Conservation (phyloP, 2,888 invertebrate species). For the Leptopilina myrica region DNA sequence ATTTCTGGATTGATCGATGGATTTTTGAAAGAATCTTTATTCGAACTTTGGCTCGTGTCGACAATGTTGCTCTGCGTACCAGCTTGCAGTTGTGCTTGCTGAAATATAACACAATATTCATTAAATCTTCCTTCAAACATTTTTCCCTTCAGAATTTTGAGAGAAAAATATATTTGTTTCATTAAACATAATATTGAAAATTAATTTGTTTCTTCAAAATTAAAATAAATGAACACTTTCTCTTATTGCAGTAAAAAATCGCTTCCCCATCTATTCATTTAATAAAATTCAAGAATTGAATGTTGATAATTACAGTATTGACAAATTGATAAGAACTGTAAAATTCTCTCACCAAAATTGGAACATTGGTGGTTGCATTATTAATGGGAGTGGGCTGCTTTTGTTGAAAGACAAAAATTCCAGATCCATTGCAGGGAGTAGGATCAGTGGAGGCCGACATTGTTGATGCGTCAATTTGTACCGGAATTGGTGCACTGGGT, state of each 20-base stretch:
- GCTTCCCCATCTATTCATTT: no score
- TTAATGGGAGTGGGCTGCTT: slow-evolving; percentile 75
- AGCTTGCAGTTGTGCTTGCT: slow-evolving; percentile 81
- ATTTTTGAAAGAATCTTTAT: slow-evolving; percentile 78
- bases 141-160: no score
- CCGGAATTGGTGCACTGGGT: slow-evolving; percentile 62
- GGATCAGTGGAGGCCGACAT: slow-evolving; percentile 70
- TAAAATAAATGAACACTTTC: no score
- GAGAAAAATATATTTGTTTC: no score
- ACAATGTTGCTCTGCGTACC: slow-evolving; percentile 80
- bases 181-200: no score
- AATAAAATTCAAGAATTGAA: no score
- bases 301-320: no score
- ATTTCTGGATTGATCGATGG: slow-evolving; percentile 82
- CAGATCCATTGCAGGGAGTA: slow-evolving; percentile 74
- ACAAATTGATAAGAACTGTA: no score
- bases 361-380: slow-evolving; percentile 80
- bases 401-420: slow-evolving; percentile 77
- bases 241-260: no score
- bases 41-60: slow-evolving; percentile 75
- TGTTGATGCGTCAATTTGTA: slow-evolving; percentile 65
- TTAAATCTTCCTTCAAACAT: neutral
- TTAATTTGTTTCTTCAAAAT: no score
- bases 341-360: slow-evolving; percentile 81
- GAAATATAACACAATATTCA: slow-evolving; percentile 51